Conservation (phyloP, 2,113 vertebrate species). For the Elaphurus davidianus region DNA sequence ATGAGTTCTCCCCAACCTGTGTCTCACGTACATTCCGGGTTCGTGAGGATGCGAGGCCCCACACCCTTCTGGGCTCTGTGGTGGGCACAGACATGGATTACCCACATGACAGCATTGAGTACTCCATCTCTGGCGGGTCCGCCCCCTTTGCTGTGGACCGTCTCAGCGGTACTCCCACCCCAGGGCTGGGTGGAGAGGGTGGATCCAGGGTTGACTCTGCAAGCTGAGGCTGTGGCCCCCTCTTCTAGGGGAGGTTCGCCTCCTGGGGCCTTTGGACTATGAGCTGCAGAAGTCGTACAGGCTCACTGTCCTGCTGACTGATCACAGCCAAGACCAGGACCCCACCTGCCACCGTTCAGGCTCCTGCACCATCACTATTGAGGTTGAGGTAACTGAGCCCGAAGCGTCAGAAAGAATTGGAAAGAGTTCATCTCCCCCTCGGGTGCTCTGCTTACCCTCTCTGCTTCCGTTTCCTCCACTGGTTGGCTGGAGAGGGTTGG, state of each 20-base stretch:
- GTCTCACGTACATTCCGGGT: slow-evolving; percentile 48
- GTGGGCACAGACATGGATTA: slow-evolving; percentile 78
- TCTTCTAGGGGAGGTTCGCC: slow-evolving; percentile 51
- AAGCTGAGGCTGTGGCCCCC: not conserved
- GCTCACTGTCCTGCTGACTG: slow-evolving; percentile 74
- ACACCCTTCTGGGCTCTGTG: slow-evolving; percentile 70
- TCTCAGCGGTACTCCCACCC: slow-evolving; percentile 61
- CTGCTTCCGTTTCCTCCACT: not conserved
- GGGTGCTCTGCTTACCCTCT: not conserved
- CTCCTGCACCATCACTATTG: slow-evolving; percentile 73
- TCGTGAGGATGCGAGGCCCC: slow-evolving; percentile 71
- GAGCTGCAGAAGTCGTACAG: slow-evolving; percentile 60
- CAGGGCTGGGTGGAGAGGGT: not conserved
- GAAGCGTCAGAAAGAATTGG: not conserved
- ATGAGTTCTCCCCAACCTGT: slow-evolving; percentile 80
- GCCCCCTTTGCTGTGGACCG: slow-evolving; percentile 77
- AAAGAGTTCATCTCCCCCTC: not conserved
- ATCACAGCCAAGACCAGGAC: slow-evolving; percentile 77
- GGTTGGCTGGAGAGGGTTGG: not conserved
- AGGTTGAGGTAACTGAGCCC: slow-evolving; percentile 76
- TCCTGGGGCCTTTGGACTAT: slow-evolving; percentile 77
- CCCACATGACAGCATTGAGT: slow-evolving; percentile 72
- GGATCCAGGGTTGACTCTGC: not conserved
- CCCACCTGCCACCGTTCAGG: not conserved
- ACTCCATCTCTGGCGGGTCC: slow-evolving; percentile 61